Base-by-base conservation (phyloP, 2,113 vertebrate species). In the Sylvilagus bachmani region DNA sequence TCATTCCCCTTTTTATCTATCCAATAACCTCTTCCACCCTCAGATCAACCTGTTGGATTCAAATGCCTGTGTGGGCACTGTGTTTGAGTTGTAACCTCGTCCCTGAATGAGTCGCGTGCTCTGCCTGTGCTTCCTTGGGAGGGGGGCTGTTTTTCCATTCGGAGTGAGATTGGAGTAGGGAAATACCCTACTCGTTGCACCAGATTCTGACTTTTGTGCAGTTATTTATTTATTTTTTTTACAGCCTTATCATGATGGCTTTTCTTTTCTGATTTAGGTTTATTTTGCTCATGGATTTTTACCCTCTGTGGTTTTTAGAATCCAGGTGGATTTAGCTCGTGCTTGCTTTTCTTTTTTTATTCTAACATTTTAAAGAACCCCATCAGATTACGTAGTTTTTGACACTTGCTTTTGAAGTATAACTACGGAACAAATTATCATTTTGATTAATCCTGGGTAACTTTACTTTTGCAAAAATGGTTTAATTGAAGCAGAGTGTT, bases 261-360 rank as follows among this genome's bases (percentile, higher is more conserved):
- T 95, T 95, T 66, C 81, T 90, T 91, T 85, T 90, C 25, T 82
- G 58, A 93, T 87, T 49, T 89, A 77, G 38, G n/a, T 90, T 96
- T 85, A 79, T 51, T 19, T 85, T 84, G 61, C 13, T 81, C 3
- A 12, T 71, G 86, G 88, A 93, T 61, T 84, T 84, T 75, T 16
- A 38, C 13, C 12, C 29, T 16, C 7, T 38, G 67, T 73, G 49
- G 62, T 96, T 94, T 89, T 87, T 22, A 61, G 88, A 93, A 95
- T 81, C 55, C 73, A 83, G 44, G 69, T 88, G 36, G 33, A 6
- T 96, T 94, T 90, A 88, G 58, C 67, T 58, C 33, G 22, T 27
- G 3, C 86, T 89, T 81, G 6, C 49, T 73, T 74, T 88, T 53
- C 14, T 69, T 86, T 80, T 78, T 19, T 69, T 78, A 38, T 53